A percentile compares a stretch with the other conserved stretches of the same genome.
Conservation (phyloP, 2,797 vertebrate genomes). For the Falco biarmicus region DNA sequence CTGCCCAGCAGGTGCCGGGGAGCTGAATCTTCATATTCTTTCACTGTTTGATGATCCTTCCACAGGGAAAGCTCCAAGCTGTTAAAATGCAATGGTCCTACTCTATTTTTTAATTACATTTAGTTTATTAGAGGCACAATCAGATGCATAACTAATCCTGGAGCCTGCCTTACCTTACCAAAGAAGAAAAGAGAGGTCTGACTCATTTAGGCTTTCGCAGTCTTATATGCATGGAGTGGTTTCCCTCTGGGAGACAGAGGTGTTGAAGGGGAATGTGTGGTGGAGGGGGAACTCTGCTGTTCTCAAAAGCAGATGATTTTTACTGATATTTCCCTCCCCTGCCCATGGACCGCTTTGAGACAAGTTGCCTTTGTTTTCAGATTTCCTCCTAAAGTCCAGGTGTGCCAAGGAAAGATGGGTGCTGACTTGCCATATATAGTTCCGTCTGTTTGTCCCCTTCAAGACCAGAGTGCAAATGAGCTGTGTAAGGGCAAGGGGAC, state of each 20-base stretch:
- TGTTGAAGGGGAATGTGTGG: neutral
- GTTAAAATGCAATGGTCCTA: constrained; percentile 75
- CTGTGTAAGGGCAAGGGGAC: neutral
- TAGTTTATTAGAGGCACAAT: constrained; percentile 76
- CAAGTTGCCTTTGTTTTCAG: constrained; percentile 24
- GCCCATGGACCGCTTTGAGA: neutral
- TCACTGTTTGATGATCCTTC: constrained; percentile 76
- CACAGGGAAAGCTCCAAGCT: constrained; percentile 76
- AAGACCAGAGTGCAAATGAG: neutral
- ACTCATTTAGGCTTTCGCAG: constrained; percentile 17
- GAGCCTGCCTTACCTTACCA: constrained; percentile 14
- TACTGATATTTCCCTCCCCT: neutral
- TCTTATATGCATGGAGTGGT: neutral
- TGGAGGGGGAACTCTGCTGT: neutral
- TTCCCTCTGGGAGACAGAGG: constrained; percentile 16
- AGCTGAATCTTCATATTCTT: constrained; percentile 78
- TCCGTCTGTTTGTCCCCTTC: neutral
- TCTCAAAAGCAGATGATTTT: constrained; percentile 11
- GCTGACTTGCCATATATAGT: neutral
- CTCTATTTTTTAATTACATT: constrained; percentile 82
- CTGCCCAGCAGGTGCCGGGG: constrained; percentile 74
- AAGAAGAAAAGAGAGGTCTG: constrained; percentile 6
- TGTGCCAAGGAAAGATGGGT: neutral
- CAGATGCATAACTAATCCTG: constrained; percentile 71
- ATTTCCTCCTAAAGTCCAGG: neutral